Evolutionary conservation across 2,888 invertebrate species (phyloP).

Genomic region (Baronia brevicornis): DNA sequence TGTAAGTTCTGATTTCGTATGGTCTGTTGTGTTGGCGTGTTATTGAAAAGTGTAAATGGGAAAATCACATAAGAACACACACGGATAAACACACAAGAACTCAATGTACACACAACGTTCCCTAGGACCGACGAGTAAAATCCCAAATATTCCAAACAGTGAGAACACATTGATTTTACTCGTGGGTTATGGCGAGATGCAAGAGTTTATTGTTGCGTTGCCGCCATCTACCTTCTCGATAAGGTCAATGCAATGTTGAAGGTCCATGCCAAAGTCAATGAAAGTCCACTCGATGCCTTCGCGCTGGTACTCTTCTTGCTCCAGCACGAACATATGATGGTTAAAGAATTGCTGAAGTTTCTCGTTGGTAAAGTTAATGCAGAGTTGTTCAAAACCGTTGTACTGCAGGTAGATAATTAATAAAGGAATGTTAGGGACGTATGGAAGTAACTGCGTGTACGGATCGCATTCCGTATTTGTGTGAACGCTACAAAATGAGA

Average conservation of each 20-base stretch:
- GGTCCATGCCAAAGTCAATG: conserved; percentile 98
- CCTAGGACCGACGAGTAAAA: conserved; percentile 45
- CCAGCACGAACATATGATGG: conserved; percentile 98
- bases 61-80: conserved; percentile 33
- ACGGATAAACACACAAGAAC: conserved; percentile 43
- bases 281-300: conserved; percentile 97
- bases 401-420: conserved; percentile 78
- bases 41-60: conserved; percentile 31
- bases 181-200: conserved; percentile 63
- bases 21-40: conserved; percentile 27
- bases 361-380: conserved; percentile 99
- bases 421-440: conserved; percentile 53
- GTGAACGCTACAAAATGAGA: conserved; percentile 34
- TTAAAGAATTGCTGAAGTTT: conserved; percentile 99
- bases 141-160: conserved; percentile 20
- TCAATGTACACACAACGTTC: conserved; percentile 50
- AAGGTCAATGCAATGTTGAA: conserved; percentile 95
- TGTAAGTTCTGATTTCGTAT: too few relatives aligned
- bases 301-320: conserved; percentile 96
- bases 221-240: conserved; percentile 90
- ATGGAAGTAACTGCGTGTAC: conserved; percentile 41
- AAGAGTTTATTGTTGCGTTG: conserved; percentile 69
- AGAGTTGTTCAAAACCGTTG: conserved; percentile 98
- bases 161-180: conserved; percentile 34
- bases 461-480: conserved; percentile 64